These are phyloP conservation scores for Micrasema minimum DNA, from an alignment of 1,140 invertebrate genomes.

Conservation along the genomic window DNA sequence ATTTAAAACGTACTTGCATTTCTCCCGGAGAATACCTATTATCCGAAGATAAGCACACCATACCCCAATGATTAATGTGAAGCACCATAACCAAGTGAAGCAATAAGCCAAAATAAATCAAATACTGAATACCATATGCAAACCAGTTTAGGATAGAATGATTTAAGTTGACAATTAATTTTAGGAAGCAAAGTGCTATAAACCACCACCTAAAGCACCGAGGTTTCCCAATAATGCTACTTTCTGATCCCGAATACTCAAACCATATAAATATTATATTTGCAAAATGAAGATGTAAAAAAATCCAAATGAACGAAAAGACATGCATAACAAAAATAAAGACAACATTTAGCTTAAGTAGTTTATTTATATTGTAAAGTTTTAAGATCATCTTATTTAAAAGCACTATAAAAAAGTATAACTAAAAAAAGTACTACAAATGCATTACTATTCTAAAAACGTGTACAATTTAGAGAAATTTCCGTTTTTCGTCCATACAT, in stretches of 20 bases:
- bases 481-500: slow-evolving; percentile 25
- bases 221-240: no score
- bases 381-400: slow-evolving; percentile 20
- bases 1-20: no score
- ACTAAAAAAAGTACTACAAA: slow-evolving; percentile 37
- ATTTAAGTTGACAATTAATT: no score
- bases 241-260: no score
- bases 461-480: slow-evolving; percentile 15
- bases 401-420: slow-evolving; percentile 41
- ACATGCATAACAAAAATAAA: slow-evolving; percentile 47
- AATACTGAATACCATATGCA: no score
- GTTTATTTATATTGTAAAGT: slow-evolving; percentile 37
- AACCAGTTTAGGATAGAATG: no score
- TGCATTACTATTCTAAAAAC: slow-evolving; percentile 34
- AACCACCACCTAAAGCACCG: no score
- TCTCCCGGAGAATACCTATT: no score
- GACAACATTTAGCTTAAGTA: slow-evolving; percentile 39
- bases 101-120: slow-evolving; percentile 11
- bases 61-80: not conserved
- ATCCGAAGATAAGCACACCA: not conserved
- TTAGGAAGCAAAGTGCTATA: no score
- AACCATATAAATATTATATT: no score
- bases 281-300: no score
- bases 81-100: slow-evolving; percentile 36
- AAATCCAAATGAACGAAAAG: not conserved